Evolutionary conservation across 2,113 vertebrate genomes (phyloP).

Genomic region (Proteles cristata): DNA sequence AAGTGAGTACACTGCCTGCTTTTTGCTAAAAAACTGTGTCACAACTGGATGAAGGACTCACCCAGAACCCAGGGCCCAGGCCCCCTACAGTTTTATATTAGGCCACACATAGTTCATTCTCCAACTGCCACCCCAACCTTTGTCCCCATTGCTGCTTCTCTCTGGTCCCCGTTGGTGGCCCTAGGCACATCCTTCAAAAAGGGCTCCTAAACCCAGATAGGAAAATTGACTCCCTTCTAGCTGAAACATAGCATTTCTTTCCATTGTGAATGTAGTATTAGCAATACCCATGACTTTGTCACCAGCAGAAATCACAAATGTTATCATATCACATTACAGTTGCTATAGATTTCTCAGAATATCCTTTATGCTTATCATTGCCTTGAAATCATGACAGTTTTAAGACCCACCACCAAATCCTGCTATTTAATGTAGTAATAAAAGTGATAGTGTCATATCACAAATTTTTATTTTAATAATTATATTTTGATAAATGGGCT

Average conservation of each 20-base stretch:
- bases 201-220: background rate
- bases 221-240: background rate
- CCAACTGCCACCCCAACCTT: background rate
- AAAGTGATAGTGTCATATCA: background rate
- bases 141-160: background rate
- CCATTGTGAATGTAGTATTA: background rate
- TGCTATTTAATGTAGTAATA: background rate
- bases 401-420: background rate
- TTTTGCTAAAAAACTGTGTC: background rate
- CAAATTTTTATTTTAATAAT: background rate
- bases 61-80: background rate
- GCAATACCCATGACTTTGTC: background rate
- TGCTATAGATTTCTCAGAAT: background rate
- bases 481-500: background rate
- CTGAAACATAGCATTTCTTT: background rate
- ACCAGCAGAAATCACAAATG: background rate
- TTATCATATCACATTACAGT: background rate
- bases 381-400: background rate
- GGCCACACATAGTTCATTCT: background rate
- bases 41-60: background rate
- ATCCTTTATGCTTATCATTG: background rate
- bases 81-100: background rate
- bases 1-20: rapidly evolving
- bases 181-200: background rate
- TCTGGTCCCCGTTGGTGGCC: background rate